Evolutionary conservation across 2,888 invertebrate genomes (phyloP).

Genomic region (Onchidella celtica): DNA sequence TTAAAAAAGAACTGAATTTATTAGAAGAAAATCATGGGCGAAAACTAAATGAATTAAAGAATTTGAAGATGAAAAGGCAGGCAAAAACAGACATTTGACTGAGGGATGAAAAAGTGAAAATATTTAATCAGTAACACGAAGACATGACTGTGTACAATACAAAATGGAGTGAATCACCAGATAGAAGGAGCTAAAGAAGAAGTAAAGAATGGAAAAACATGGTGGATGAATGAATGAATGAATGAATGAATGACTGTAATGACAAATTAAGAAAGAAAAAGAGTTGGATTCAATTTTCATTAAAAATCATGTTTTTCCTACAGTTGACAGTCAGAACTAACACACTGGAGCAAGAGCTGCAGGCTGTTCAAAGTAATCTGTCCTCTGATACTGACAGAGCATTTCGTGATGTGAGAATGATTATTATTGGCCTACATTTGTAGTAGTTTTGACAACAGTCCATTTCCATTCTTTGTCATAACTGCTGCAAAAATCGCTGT

Average conservation of each 20-base stretch:
- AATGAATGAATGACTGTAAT: background rate
- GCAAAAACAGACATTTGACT: background rate
- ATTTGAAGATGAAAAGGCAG: background rate
- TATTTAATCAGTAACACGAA: background rate
- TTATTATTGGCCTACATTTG: background rate
- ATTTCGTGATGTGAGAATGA: conserved; percentile 20
- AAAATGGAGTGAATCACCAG: too few relatives aligned
- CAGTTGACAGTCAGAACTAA: conserved; percentile 2
- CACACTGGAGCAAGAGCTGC: background rate
- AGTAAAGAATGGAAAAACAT: background rate
- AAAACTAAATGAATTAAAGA: background rate
- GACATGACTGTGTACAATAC: too few relatives aligned
- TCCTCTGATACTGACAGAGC: background rate
- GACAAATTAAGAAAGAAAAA: too few relatives aligned
- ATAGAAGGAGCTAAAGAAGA: too few relatives aligned
- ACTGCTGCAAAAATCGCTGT: background rate
- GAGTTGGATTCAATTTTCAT: background rate
- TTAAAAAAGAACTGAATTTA: too few relatives aligned
- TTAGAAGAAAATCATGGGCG: too few relatives aligned
- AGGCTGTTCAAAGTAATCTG: conserved; percentile 16
- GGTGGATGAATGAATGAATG: background rate
- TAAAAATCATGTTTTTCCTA: background rate
- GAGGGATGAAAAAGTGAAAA: background rate
- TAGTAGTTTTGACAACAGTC: background rate
- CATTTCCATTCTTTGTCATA: background rate